phyloP scores from a whole-genome alignment of 2,888 invertebrate genomes.

The Colletes collaris region DNA sequence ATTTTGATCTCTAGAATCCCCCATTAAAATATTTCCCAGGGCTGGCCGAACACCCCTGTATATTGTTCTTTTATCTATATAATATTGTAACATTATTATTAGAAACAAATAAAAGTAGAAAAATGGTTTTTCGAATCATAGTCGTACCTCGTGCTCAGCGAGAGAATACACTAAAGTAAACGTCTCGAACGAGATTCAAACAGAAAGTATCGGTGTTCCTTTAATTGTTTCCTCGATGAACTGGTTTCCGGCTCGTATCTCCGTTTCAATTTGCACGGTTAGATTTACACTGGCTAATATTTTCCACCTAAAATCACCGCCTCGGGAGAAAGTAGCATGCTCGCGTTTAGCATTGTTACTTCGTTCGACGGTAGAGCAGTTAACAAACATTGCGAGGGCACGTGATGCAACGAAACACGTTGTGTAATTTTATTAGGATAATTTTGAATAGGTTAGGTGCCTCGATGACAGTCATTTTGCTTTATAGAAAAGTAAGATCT shows the following conservation, averaged over 20 bases:
- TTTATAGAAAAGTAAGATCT: too few relatives aligned
- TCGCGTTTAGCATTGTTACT: slow-evolving; percentile 35
- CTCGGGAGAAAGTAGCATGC: slow-evolving; percentile 43
- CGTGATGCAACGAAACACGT: slow-evolving; percentile 46
- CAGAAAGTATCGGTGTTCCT: neutral
- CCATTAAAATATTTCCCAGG: too few relatives aligned
- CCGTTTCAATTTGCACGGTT: neutral
- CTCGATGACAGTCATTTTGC: neutral
- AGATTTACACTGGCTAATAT: neutral
- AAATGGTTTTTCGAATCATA: too few relatives aligned
- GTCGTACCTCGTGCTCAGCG: too few relatives aligned
- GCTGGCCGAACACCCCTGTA: too few relatives aligned
- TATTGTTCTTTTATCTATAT: too few relatives aligned
- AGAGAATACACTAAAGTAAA: too few relatives aligned
- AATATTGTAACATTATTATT: too few relatives aligned
- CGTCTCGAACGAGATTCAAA: neutral
- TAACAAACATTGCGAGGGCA: slow-evolving; percentile 28
- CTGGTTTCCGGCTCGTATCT: slow-evolving; percentile 5
- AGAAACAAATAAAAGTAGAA: too few relatives aligned
- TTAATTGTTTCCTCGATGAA: slow-evolving; percentile 21
- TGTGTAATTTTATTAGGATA: slow-evolving; percentile 43
- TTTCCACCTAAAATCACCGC: slow-evolving; percentile 27
- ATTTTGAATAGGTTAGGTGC: slow-evolving; percentile 16
- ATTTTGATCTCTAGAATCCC: too few relatives aligned
- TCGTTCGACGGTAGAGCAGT: slow-evolving; percentile 23